phyloP scores from a whole-genome alignment of 1,140 invertebrate species.

The Physella acuta region DNA sequence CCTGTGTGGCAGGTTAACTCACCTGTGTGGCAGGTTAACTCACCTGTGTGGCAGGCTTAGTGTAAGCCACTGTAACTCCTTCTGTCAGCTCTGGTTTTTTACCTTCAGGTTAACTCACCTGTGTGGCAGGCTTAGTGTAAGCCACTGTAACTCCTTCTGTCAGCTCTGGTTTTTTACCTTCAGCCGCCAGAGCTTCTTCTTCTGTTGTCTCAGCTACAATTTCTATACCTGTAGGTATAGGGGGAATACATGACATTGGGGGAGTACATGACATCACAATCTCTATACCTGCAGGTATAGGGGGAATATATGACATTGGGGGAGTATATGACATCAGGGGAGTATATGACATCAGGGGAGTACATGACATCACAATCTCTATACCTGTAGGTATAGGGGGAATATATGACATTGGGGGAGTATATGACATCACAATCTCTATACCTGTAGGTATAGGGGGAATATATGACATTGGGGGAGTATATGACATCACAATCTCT shows the following conservation, averaged over 20 bases:
- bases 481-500: too few relatives aligned
- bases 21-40: too few relatives aligned
- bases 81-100: too few relatives aligned
- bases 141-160: slow-evolving; percentile 70
- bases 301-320: neutral
- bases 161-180: slow-evolving; percentile 54
- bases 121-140: slow-evolving; percentile 66
- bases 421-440: too few relatives aligned
- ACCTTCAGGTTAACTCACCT: too few relatives aligned
- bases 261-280: neutral
- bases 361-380: too few relatives aligned
- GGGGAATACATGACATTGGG: neutral
- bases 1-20: too few relatives aligned
- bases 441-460: too few relatives aligned
- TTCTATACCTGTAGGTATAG: slow-evolving; percentile 42
- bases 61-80: slow-evolving; percentile 73
- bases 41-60: slow-evolving; percentile 59
- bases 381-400: too few relatives aligned
- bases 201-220: slow-evolving; percentile 51
- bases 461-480: too few relatives aligned
- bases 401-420: too few relatives aligned
- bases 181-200: slow-evolving; percentile 42
- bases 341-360: too few relatives aligned
- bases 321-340: neutral
- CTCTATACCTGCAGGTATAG: neutral